Base-by-base conservation (phyloP, 37 sponge, comb jelly and placozoan genomes). In the Aplysina aerophoba region DNA sequence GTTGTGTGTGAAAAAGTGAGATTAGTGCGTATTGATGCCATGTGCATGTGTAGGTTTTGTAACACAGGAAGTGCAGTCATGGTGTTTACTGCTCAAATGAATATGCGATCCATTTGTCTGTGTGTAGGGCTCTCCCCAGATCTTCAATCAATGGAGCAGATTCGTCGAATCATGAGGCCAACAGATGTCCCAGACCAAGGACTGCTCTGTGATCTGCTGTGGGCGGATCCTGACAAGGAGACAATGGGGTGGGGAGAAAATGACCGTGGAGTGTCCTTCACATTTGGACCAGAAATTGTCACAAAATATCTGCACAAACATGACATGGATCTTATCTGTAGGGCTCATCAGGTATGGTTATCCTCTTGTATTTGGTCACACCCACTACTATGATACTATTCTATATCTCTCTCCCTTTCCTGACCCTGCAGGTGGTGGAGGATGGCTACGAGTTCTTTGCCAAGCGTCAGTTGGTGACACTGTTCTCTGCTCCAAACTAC, bases 191-290 rank as follows among this genome's bases (percentile, higher is more conserved):
- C 99, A 61, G 99, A 98, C 77, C 96, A 95, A 79, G 99, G 96
- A 15, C 83, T 98, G 73, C 88, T 99, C 59, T 99, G 99, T 84
- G 99, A 99, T 56, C 91, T 99, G 65, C 75, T 99, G 79, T 99
- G 99, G 99, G 92, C 97, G 21, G 99, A 99, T 55, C 99, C 99
- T 30, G 99, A 99, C 71, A 99, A 99, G 44, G 99, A 99, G 63
- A 93, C 95, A 0, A 59, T 84, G 57, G 97, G 97, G 4, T 99
- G 99, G 99, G 99, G 99, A 61, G 99, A 99, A 82, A 99, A 99
- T 79, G 99, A 99, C 83, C 83, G 99, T 61, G 99, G 99, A 57
- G 99, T 99, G 15, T 97, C 97, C 22, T 99, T 97, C 88, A 99
- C 99, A 0, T 99, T 99, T 88, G 99, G 97, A 35, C 88, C 94